Evolutionary conservation across 2,797 vertebrate genomes (phyloP), one percentile per base, ranked within the genome.

Genomic region (Urosaurus nigricauda): DNA sequence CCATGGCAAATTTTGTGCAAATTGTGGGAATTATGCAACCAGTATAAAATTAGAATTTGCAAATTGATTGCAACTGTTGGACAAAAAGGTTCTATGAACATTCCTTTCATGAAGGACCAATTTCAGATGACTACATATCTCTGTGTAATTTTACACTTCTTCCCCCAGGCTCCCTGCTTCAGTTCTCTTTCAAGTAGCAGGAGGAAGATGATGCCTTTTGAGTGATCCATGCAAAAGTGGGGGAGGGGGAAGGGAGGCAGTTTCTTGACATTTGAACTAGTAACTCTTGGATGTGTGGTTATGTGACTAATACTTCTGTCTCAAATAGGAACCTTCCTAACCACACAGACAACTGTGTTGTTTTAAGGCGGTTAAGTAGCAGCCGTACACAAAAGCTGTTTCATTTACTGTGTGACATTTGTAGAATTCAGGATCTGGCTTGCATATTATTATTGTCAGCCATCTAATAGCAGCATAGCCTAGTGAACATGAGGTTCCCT

Each of bases 51-150:
- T 60, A 74, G 37, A 73, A 81, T 43, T 43, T 82, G 53, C 35
- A 51, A 68, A 79, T 86, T 35, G 58, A 60, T 77, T 86, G 58
- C 19, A 74, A 74, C 19, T 56, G 43, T 63, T 40, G 2, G 14
- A 82, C 70, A 47, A 81, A 71, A 82, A 74, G 53, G 40, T 47
- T 35, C 79, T 32, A 29, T n/a, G 37, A 71, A 70, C n/a, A 37
- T 79, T 87, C 32, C 85, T 68, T 79, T 68, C 26, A 79, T 14
- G 32, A 79, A 79, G n/a, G 43, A 74, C 53, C 79, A 60, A 47
- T 74, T 87, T 80, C 26, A 40, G 78, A 87, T 87, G 78, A 87
- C 85, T 79, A 16, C 24, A 53, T 79, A 51, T 70, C 47, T 79
- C 40, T 58, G 58, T n/a, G 37, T 63, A 60, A 73, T 77, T 65